These are phyloP conservation scores for Drosophila demipolita DNA, from an alignment of 2,888 invertebrate species.

Conservation along the genomic window DNA sequence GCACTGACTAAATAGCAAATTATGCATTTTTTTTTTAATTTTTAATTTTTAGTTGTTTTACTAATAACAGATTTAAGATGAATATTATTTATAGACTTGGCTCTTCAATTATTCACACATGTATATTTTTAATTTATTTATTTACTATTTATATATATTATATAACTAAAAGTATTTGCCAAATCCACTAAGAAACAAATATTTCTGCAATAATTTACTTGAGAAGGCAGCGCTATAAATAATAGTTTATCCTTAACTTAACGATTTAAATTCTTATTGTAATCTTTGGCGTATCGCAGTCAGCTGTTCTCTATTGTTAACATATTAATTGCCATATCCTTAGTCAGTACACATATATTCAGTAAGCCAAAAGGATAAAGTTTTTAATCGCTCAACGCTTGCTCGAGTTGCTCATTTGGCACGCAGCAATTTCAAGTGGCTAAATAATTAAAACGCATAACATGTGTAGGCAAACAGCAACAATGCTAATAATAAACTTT, in stretches of 20 bases:
- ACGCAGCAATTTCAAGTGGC: conserved; percentile 35
- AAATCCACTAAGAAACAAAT: too few species aligned
- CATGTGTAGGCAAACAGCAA: conserved; percentile 32
- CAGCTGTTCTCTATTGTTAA: not conserved
- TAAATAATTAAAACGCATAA: conserved; percentile 51
- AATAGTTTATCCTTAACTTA: too few species aligned
- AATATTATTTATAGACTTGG: not conserved
- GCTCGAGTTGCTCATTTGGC: conserved; percentile 24
- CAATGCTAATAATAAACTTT: conserved; percentile 73
- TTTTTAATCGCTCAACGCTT: conserved; percentile 44
- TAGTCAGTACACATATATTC: not conserved
- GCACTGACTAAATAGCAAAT: not conserved
- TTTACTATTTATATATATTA: too few species aligned
- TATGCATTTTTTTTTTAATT: too few species aligned
- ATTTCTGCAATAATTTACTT: too few species aligned
- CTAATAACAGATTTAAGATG: not conserved
- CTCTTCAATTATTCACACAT: not conserved
- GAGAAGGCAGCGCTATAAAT: too few species aligned
- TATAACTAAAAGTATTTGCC: too few species aligned
- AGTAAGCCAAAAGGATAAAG: conserved; percentile 3
- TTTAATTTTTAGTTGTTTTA: too few species aligned
- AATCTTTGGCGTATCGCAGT: not conserved
- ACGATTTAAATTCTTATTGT: too few species aligned
- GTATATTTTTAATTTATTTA: too few species aligned
- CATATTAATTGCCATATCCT: not conserved